Base-by-base conservation (phyloP, 1,140 invertebrate species). In the Asobara japonica region DNA sequence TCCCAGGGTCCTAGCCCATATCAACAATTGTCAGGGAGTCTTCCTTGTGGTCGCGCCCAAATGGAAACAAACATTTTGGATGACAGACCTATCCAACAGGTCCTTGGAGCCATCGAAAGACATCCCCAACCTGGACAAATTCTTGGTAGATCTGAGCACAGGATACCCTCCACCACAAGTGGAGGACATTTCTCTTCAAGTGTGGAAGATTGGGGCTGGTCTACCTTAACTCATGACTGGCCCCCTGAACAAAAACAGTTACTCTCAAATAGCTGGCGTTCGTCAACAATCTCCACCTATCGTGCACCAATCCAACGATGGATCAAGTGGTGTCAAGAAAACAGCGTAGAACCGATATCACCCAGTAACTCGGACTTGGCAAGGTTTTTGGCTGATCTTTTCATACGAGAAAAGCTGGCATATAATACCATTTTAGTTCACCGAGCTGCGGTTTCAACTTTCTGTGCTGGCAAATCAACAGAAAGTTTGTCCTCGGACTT, bases 371-470 rank as follows among this genome's bases (percentile, higher is more conserved):
- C 75, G 8, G 22, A 74, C 22, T 2, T 73, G 18, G 60, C 71
- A 7, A 72, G 51, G 33, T 72, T 75, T 56, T 45, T 72, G 56
- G 64, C 33, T 65, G 76, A 56, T 74, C 71, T 45, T 48, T 67
- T 10, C 75, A 33, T 73, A 6, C 31, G 6, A 16, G 33, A 69
- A 36, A 22, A 60, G 25, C 61, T 79, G 29, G 73, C 75, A n/a
- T 77, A 78, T 25, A 73, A 74, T 30, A 77, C 80, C 0, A 80
- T 83, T 74, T 69, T 83, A 29, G 78, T 83, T 3, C 76, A 83
- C 69, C 82, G 81, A 71, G 81, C 80, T 1, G 76, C 73, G 20
- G 76, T 82, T 38, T 27, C 74, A 0, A 79, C 78, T 4, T 73
- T 83, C 56, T 81, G 78, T 60, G 75, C 77, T 61, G 29, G 33